These are phyloP conservation scores for Cacatua alba DNA, from an alignment of 2,113 vertebrate species.

Conservation along the genomic window DNA sequence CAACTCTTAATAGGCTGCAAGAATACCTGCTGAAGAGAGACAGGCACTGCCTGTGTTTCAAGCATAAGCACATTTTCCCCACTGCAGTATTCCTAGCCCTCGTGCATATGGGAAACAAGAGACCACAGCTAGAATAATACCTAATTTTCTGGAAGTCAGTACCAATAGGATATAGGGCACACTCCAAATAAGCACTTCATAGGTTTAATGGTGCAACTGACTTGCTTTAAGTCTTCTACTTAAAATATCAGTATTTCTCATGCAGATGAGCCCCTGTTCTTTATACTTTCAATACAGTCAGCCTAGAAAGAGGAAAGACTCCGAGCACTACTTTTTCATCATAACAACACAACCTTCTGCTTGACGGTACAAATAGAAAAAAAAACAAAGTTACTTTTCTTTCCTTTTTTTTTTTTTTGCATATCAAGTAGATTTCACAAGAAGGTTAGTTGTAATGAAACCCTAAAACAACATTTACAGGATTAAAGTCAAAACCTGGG, in stretches of 20 bases:
- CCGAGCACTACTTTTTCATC: background rate
- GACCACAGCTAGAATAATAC: background rate
- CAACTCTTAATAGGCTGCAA: background rate
- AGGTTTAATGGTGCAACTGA: background rate
- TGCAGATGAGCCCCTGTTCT: background rate
- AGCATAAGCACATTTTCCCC: background rate
- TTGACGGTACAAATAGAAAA: background rate
- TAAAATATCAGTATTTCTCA: background rate
- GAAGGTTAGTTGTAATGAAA: background rate
- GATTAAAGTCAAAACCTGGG: constrained; percentile 19
- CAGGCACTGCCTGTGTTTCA: background rate
- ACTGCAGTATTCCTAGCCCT: background rate
- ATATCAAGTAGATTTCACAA: background rate
- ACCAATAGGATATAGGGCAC: background rate
- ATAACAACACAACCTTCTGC: background rate
- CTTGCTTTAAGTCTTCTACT: background rate
- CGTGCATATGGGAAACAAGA: background rate
- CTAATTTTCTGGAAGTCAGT: background rate
- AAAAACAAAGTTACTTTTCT: background rate
- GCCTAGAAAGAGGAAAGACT: background rate
- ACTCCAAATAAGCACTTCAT: background rate
- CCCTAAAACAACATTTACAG: background rate
- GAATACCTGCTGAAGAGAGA: background rate
- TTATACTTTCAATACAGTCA: background rate
- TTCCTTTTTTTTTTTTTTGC: background rate